phyloP scores from a whole-genome alignment of 2,888 invertebrate genomes.

The Eurytoma adleriae region DNA sequence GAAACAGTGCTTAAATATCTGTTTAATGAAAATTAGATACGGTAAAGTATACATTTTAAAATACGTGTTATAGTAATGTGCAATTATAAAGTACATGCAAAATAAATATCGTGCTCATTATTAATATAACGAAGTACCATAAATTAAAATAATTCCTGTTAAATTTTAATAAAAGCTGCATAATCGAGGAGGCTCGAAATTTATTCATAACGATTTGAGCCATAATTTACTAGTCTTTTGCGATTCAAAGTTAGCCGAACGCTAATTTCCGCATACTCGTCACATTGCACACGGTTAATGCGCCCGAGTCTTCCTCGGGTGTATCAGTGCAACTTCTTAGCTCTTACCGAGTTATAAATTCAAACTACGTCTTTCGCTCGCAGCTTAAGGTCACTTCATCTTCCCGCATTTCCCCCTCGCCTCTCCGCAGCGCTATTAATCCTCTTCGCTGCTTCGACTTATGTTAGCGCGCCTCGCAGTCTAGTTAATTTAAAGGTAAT shows the following conservation, averaged over 20 bases:
- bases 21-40: too few species aligned
- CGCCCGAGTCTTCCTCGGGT: slow-evolving; percentile 5
- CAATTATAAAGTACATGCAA: too few species aligned
- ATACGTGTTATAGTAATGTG: too few species aligned
- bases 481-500: slow-evolving; percentile 5
- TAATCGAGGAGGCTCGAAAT: neutral
- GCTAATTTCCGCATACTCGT: slow-evolving; percentile 50
- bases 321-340: slow-evolving; percentile 35
- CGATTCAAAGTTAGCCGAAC: slow-evolving; percentile 33
- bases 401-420: slow-evolving; percentile 4
- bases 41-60: too few species aligned
- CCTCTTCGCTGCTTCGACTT: neutral
- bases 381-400: slow-evolving; percentile 35
- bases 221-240: slow-evolving; percentile 23
- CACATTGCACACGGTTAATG: slow-evolving; percentile 28
- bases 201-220: slow-evolving; percentile 24
- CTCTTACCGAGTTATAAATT: slow-evolving; percentile 41
- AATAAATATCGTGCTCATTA: too few species aligned
- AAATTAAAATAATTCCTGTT: too few species aligned
- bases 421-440: neutral
- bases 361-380: slow-evolving; percentile 23
- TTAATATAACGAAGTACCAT: too few species aligned
- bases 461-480: neutral
- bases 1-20: too few species aligned
- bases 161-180: too few species aligned